Evolutionary conservation across 2,888 invertebrate genomes (phyloP).

Genomic region (Bibio marci): DNA sequence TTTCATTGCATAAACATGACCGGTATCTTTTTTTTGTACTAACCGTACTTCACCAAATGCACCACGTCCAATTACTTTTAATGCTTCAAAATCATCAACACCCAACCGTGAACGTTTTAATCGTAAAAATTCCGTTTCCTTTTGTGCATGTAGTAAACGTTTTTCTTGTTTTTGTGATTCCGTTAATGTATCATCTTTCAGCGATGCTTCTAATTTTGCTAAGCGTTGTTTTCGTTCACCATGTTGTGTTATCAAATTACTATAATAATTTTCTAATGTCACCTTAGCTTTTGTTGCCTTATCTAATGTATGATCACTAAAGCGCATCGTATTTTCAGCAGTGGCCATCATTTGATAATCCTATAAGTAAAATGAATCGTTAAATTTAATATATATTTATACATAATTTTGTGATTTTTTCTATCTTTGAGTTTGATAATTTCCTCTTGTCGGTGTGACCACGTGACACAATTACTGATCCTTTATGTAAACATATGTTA

Average conservation of each 20-base stretch:
- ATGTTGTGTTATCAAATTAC: constrained; percentile 93
- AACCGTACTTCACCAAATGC: constrained; percentile 91
- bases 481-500: too few relatives aligned
- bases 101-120: constrained; percentile 89
- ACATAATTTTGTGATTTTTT: too few relatives aligned
- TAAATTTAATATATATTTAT: too few relatives aligned
- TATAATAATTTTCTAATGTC: constrained; percentile 97
- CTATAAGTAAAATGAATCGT: not conserved
- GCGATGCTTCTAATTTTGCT: constrained; percentile 87
- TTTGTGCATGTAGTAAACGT: constrained; percentile 88
- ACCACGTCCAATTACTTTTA: constrained; percentile 90
- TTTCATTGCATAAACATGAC: constrained; percentile 99
- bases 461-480: too few relatives aligned
- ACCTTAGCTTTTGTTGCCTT: constrained; percentile 99
- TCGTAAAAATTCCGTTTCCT: constrained; percentile 96
- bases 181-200: constrained; percentile 87
- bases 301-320: constrained; percentile 94
- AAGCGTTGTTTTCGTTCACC: constrained; percentile 90
- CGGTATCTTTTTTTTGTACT: constrained; percentile 98
- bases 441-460: too few relatives aligned
- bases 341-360: constrained; percentile 41
- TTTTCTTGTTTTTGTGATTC: constrained; percentile 81
- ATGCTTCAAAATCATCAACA: constrained; percentile 95
- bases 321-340: constrained; percentile 70
- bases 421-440: too few relatives aligned